phyloP scores from a whole-genome alignment of 2,113 vertebrate species.

The Mustela nigripes region DNA sequence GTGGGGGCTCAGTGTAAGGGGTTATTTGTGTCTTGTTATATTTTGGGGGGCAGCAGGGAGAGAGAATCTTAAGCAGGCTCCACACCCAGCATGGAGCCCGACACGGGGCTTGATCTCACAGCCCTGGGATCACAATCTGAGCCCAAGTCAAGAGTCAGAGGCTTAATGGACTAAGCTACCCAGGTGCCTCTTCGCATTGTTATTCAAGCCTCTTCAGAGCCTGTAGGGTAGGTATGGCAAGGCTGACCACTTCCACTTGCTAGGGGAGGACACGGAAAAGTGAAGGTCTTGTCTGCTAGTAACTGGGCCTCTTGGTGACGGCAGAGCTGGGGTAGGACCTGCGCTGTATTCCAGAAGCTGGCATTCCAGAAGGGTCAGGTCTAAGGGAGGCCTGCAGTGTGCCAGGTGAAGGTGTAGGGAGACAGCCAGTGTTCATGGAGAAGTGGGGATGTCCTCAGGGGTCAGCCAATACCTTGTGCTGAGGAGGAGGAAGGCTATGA shows the following conservation, averaged over 20 bases:
- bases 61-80: neutral
- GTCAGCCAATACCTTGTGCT: neutral
- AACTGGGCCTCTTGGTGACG: neutral
- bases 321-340: neutral
- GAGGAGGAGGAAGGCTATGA: neutral
- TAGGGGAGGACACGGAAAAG: neutral
- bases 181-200: neutral
- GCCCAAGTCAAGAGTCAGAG: neutral
- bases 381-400: neutral
- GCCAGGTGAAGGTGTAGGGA: conserved; percentile 12
- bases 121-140: neutral
- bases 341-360: neutral
- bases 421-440: neutral
- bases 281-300: neutral
- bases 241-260: neutral
- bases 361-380: conserved; percentile 16
- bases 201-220: neutral
- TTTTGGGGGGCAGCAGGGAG: neutral
- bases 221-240: neutral
- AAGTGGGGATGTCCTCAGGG: neutral
- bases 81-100: neutral
- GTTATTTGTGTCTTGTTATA: neutral
- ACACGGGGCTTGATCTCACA: neutral
- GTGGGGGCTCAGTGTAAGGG: neutral
- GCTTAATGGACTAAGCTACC: neutral